These are phyloP conservation scores for Muraenolepis orangiensis DNA, from an alignment of 2,797 vertebrate species.

Conservation along the genomic window DNA sequence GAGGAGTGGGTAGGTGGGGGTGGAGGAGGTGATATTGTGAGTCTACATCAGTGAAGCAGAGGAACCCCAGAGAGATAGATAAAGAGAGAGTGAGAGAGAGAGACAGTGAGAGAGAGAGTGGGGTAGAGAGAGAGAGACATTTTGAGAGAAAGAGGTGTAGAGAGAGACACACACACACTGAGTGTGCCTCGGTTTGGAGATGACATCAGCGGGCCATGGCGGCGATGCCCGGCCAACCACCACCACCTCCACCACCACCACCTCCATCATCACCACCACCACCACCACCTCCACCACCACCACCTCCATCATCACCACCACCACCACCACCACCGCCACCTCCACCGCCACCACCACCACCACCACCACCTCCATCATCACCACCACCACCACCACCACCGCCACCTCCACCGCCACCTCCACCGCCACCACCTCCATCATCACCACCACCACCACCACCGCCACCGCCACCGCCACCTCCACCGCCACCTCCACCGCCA, in stretches of 20 bases:
- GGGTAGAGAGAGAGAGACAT: slow-evolving; percentile 4
- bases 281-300: no score
- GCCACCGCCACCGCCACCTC: no score
- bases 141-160: not conserved
- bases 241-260: not conserved
- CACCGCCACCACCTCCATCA: not conserved
- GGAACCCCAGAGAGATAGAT: slow-evolving; percentile 8
- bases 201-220: not conserved
- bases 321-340: not conserved
- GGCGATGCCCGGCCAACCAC: not conserved
- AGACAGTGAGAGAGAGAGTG: slow-evolving; percentile 19
- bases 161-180: not conserved
- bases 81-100: slow-evolving; percentile 11
- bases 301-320: no score
- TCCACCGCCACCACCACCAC: no score
- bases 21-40: slow-evolving; percentile 35
- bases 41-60: slow-evolving; percentile 52
- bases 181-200: not conserved
- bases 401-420: no score
- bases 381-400: no score
- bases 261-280: no score
- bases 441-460: no score
- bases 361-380: not conserved
- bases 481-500: no score
- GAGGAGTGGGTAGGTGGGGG: not conserved